Evolutionary conservation across 2,113 vertebrate species (phyloP).

Genomic region (Manacus vitellinus): DNA sequence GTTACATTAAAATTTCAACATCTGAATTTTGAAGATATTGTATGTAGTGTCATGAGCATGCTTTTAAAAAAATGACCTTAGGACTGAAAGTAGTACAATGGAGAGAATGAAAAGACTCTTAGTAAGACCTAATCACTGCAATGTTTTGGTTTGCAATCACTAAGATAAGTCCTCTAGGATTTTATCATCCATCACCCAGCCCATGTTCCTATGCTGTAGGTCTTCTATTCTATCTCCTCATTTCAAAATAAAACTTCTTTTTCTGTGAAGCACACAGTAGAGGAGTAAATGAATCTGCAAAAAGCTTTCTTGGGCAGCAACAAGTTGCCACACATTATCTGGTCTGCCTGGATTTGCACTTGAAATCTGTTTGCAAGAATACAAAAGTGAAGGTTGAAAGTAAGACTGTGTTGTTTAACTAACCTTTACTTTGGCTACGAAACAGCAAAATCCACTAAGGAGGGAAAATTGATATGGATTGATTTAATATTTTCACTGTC

Average conservation of each 20-base stretch:
- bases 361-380: neutral
- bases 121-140: neutral
- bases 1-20: neutral
- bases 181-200: neutral
- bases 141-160: neutral
- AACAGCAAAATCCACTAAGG: neutral
- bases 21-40: neutral
- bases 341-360: neutral
- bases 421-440: neutral
- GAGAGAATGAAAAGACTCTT: neutral
- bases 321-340: neutral
- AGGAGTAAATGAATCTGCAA: neutral
- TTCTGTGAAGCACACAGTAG: neutral
- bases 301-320: neutral
- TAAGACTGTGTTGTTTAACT: neutral
- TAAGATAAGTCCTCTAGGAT: neutral
- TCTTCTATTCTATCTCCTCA: neutral
- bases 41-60: neutral
- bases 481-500: neutral
- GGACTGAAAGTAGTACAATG: neutral
- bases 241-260: neutral
- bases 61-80: neutral
- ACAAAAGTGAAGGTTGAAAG: neutral
- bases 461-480: neutral
- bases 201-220: neutral